These are phyloP conservation scores for Epirrita christyi DNA, from an alignment of 2,888 invertebrate genomes.

Conservation along the genomic window DNA sequence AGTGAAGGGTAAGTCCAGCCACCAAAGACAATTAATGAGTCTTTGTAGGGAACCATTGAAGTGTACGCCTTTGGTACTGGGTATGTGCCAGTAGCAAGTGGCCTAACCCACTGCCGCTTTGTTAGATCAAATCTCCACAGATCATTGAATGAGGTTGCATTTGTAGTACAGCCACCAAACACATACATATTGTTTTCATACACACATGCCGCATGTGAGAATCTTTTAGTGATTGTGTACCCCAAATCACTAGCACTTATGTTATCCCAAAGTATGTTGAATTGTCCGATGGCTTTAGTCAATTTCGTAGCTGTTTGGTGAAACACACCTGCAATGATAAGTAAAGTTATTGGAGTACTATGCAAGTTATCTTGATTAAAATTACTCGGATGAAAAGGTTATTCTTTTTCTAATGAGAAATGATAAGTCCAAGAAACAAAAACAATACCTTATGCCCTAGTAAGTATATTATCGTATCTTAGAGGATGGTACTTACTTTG, in stretches of 20 bases:
- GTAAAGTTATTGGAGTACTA: neutral
- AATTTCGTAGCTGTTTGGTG: conserved; percentile 90
- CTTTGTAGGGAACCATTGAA: conserved; percentile 94
- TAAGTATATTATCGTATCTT: no score
- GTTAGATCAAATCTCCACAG: conserved; percentile 97
- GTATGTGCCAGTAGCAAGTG: conserved; percentile 92
- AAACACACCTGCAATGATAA: conserved; percentile 87
- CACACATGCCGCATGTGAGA: conserved; percentile 95
- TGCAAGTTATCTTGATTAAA: no score
- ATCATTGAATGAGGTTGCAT: conserved; percentile 98
- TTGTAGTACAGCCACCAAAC: conserved; percentile 97
- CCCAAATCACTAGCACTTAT: conserved; percentile 84
- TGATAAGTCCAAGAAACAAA: no score
- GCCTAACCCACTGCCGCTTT: conserved; percentile 92
- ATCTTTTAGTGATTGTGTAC: conserved; percentile 94
- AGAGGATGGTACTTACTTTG: conserved; percentile 87
- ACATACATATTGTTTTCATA: conserved; percentile 95
- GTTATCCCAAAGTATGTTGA: conserved; percentile 90
- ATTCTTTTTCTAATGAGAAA: no score
- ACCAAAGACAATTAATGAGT: conserved; percentile 94
- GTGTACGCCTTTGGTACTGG: conserved; percentile 98
- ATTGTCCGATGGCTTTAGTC: conserved; percentile 90
- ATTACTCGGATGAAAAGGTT: neutral
- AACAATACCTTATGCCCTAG: no score
- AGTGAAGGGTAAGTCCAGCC: conserved; percentile 97